Evolutionary conservation across 2,888 invertebrate genomes (phyloP).

Genomic region (Erebia palarica): DNA sequence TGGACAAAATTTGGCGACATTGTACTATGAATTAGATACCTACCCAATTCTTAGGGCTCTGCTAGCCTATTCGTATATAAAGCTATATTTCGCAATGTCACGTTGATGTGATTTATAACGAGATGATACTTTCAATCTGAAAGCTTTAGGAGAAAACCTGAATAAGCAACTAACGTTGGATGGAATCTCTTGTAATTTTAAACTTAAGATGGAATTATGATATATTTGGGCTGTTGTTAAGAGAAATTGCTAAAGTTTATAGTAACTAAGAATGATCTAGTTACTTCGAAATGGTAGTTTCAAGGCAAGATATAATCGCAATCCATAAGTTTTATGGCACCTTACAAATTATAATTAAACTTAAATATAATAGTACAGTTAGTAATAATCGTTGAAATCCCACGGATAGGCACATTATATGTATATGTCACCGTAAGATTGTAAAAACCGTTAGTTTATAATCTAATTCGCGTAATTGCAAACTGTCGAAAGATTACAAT

Average conservation of each 20-base stretch:
- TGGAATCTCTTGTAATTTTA: background rate
- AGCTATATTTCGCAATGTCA: slow-evolving; percentile 3
- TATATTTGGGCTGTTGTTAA: slow-evolving; percentile 3
- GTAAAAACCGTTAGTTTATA: no score
- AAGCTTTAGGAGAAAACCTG: slow-evolving; percentile 6
- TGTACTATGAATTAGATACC: no score
- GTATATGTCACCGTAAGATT: no score
- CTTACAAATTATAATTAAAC: background rate
- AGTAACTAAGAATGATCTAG: background rate
- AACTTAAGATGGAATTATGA: slow-evolving; percentile 1
- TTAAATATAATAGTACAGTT: background rate
- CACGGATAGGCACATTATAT: background rate
- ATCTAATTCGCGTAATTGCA: no score
- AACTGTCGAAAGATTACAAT: no score
- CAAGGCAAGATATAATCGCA: background rate
- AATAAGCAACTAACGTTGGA: slow-evolving; percentile 7
- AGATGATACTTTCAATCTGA: slow-evolving; percentile 7
- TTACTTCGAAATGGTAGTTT: background rate
- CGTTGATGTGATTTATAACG: slow-evolving; percentile 10
- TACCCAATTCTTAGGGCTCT: background rate
- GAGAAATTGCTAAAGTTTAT: slow-evolving; percentile 1
- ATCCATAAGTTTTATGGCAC: background rate
- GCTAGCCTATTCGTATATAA: no score
- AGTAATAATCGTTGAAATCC: background rate
- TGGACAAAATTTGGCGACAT: no score